These are phyloP conservation scores for Linnaemya vulpina DNA, from an alignment of 2,888 invertebrate species.

Conservation along the genomic window DNA sequence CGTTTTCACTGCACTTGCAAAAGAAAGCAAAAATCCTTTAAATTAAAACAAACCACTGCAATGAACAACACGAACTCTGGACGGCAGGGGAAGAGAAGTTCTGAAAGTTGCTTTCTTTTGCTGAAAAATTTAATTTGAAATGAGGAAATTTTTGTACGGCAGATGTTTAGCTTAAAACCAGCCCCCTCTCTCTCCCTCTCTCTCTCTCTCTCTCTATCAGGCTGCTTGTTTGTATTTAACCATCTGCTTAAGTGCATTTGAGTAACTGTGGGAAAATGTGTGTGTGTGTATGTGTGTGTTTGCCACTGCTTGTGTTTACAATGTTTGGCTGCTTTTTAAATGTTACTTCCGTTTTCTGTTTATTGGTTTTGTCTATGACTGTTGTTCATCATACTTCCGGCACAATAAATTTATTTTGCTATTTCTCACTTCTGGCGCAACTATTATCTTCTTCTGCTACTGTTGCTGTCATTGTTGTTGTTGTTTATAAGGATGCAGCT, in stretches of 20 bases:
- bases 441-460: background rate
- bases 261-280: background rate
- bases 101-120: background rate
- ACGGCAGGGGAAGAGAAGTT: background rate
- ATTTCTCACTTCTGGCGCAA: background rate
- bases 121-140: background rate
- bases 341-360: conserved; percentile 51
- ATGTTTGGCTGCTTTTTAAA: conserved; percentile 55
- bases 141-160: background rate
- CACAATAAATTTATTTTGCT: conserved; percentile 41
- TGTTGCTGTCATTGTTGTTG: background rate
- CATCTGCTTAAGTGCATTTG: background rate
- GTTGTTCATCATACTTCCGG: conserved; percentile 64
- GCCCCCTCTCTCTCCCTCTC: background rate
- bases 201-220: background rate
- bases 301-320: background rate
- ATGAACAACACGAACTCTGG: conserved; percentile 9
- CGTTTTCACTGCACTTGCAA: background rate
- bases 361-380: conserved; percentile 62
- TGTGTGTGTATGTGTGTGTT: background rate
- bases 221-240: background rate
- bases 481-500: conserved; percentile 19
- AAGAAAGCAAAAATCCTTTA: conserved; percentile 6
- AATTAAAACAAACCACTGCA: conserved; percentile 52
- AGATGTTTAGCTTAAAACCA: background rate